Conservation (phyloP, 2,888 invertebrate species). For the Venusia cambrica region DNA sequence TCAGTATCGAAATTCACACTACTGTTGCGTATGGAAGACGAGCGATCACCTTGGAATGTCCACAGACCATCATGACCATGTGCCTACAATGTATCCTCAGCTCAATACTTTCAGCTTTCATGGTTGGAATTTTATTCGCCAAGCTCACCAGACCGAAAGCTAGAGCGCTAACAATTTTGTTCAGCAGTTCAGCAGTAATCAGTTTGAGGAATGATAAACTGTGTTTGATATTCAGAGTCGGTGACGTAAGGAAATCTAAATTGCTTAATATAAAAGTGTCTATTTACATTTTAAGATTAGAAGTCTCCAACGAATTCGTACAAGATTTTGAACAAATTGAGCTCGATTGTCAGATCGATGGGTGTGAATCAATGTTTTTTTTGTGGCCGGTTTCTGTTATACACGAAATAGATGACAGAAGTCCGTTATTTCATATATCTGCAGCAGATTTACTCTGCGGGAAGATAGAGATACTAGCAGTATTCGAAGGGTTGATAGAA, state of each 20-base stretch:
- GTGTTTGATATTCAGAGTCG: slow-evolving; percentile 94
- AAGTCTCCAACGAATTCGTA: slow-evolving; percentile 88
- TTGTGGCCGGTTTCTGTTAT: slow-evolving; percentile 98
- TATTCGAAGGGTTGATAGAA: slow-evolving; percentile 94
- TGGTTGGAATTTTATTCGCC: slow-evolving; percentile 95
- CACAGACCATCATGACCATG: slow-evolving; percentile 96
- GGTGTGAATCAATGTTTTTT: slow-evolving; percentile 94
- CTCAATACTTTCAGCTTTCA: slow-evolving; percentile 91
- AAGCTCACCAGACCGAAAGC: slow-evolving; percentile 97
- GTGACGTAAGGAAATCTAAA: slow-evolving; percentile 96
- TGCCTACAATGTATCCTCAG: slow-evolving; percentile 97
- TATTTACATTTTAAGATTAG: slow-evolving; percentile 89
- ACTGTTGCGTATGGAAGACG: slow-evolving; percentile 95
- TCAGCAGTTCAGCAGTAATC: slow-evolving; percentile 93
- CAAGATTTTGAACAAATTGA: slow-evolving; percentile 92
- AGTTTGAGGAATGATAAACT: slow-evolving; percentile 92
- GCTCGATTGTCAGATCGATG: slow-evolving; percentile 87
- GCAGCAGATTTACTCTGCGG: slow-evolving; percentile 93
- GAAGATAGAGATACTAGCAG: slow-evolving; percentile 92
- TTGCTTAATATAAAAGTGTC: slow-evolving; percentile 95
- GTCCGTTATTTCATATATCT: slow-evolving; percentile 94
- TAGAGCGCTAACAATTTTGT: slow-evolving; percentile 95
- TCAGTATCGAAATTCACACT: slow-evolving; percentile 97
- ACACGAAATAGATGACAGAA: slow-evolving; percentile 91
- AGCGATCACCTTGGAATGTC: slow-evolving; percentile 94